Evolutionary conservation across 2,797 vertebrate species (phyloP).

Genomic region (Xiphorhynchus erythropygius): DNA sequence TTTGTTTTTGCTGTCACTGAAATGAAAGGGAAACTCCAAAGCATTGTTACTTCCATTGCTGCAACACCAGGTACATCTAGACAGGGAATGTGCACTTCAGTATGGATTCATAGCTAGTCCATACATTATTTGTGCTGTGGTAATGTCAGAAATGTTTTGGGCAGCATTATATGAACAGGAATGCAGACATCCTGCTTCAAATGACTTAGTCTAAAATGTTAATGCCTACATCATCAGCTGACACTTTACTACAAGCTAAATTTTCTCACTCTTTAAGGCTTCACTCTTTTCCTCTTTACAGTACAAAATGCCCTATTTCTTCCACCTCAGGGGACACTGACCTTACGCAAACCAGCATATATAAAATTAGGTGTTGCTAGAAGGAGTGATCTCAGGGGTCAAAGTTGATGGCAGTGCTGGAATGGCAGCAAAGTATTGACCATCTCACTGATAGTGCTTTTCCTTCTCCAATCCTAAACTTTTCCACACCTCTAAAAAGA

Average conservation of each 20-base stretch:
- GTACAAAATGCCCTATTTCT: background rate
- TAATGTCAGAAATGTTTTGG: background rate
- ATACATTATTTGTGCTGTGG: constrained; percentile 10
- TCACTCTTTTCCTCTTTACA: background rate
- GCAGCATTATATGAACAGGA: background rate
- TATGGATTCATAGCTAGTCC: background rate
- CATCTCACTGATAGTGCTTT: background rate
- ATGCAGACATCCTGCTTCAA: background rate
- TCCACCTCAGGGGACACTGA: background rate
- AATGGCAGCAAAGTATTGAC: background rate
- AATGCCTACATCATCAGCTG: background rate
- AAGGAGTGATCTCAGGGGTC: background rate
- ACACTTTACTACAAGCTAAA: background rate
- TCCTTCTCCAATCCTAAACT: background rate
- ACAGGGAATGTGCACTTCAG: background rate
- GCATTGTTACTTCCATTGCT: background rate
- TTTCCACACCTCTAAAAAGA: constrained; percentile 17
- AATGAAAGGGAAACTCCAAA: background rate
- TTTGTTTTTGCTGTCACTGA: background rate
- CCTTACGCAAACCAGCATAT: background rate
- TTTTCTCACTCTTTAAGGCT: background rate
- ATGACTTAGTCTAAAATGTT: background rate
- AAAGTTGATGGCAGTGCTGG: background rate
- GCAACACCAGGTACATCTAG: background rate
- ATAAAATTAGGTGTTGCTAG: background rate